phyloP scores from a whole-genome alignment of 1,140 invertebrate genomes.

The Anastrepha obliqua region DNA sequence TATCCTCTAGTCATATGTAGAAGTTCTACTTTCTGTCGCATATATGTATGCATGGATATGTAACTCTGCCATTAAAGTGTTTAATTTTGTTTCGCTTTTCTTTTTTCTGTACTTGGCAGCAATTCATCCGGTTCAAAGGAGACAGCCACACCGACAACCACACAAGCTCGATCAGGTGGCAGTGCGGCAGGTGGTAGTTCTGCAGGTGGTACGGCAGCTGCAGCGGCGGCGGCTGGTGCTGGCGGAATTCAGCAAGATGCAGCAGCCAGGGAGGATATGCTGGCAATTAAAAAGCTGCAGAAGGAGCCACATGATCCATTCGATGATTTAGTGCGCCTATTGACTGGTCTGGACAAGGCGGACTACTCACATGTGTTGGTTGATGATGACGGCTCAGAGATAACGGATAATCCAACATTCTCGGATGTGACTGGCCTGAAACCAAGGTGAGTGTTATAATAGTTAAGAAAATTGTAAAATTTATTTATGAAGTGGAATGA shows the following conservation, averaged over 20 bases:
- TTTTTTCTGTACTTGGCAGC: slow-evolving; percentile 61
- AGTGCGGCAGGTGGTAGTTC: slow-evolving; percentile 55
- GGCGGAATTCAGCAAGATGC: slow-evolving; percentile 33
- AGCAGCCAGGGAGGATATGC: slow-evolving; percentile 57
- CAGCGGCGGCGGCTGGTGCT: slow-evolving; percentile 57
- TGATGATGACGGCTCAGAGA: slow-evolving; percentile 70
- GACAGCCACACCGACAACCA: slow-evolving; percentile 66
- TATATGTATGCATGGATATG: neutral
- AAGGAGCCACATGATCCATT: slow-evolving; percentile 77
- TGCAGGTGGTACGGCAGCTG: slow-evolving; percentile 56
- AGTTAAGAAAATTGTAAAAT: too few relatives aligned
- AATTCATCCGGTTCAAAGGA: slow-evolving; percentile 73
- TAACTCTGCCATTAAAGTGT: neutral
- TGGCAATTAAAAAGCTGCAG: slow-evolving; percentile 64
- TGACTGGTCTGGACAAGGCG: slow-evolving; percentile 66
- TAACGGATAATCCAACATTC: slow-evolving; percentile 79
- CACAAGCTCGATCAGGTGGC: slow-evolving; percentile 50
- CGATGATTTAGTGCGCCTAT: slow-evolving; percentile 76
- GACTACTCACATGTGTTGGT: slow-evolving; percentile 70
- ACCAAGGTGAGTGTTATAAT: slow-evolving; percentile 76
- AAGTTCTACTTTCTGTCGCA: neutral
- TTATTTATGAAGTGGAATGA: too few relatives aligned
- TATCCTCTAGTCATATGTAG: neutral
- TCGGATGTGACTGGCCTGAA: slow-evolving; percentile 79
- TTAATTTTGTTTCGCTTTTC: neutral